Evolutionary conservation across 2,113 vertebrate species (phyloP).

Genomic region (Cyprinodon brontotheroides): DNA sequence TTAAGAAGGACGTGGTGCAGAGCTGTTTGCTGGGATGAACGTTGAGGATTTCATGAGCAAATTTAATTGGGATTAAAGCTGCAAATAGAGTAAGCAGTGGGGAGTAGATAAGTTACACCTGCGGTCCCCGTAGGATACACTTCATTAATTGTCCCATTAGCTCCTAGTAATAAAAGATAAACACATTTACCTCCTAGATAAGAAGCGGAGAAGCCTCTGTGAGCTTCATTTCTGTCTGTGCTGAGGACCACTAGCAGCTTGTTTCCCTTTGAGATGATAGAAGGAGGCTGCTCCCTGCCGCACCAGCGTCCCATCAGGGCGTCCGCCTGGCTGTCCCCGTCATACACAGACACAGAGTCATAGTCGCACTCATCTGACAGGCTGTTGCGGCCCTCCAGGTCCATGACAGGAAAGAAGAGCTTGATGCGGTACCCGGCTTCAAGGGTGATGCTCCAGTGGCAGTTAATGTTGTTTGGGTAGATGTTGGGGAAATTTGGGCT

Average conservation of each 20-base stretch:
- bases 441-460: conserved; percentile 89
- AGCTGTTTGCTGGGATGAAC: neutral
- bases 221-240: conserved; percentile 87
- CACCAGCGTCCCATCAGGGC: conserved; percentile 89
- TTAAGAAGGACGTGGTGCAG: neutral
- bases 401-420: conserved; percentile 88
- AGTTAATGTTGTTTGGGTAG: conserved; percentile 97
- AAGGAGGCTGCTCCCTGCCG: conserved; percentile 78
- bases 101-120: neutral
- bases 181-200: conserved; percentile 88
- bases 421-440: conserved; percentile 85
- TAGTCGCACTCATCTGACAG: conserved; percentile 88
- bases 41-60: neutral
- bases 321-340: conserved; percentile 81
- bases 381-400: conserved; percentile 89
- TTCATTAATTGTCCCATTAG: neutral
- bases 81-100: neutral
- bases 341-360: conserved; percentile 86
- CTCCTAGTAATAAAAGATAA: neutral
- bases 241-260: conserved; percentile 88
- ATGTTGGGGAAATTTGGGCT: conserved; percentile 90
- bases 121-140: neutral
- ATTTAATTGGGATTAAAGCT: conserved; percentile 15
- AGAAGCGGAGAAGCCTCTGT: conserved; percentile 85
- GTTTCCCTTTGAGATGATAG: conserved; percentile 83